Percentiles rank a stretch among this genome's conserved stretches.
These are phyloP conservation scores for Amazona ochrocephala DNA, from an alignment of 2,797 vertebrate genomes.

Conservation along the genomic window DNA sequence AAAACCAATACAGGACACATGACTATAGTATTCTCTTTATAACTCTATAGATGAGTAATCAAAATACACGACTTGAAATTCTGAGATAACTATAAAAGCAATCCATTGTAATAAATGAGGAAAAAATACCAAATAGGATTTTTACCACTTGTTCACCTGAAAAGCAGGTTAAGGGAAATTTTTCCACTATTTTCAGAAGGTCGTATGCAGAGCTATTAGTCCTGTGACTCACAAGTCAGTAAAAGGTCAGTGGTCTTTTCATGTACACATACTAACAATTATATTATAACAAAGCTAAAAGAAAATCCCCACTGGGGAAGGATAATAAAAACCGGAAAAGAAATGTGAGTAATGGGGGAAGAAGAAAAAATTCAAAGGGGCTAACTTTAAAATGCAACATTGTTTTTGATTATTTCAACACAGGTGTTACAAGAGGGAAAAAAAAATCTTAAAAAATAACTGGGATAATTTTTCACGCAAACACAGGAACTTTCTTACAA, in stretches of 20 bases:
- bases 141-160: conserved; percentile 19
- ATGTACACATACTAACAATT: background rate
- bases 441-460: background rate
- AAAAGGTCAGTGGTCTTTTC: conserved; percentile 49
- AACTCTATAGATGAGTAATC: background rate
- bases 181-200: conserved; percentile 29
- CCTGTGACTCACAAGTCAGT: conserved; percentile 56
- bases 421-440: conserved; percentile 17
- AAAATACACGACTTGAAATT: background rate
- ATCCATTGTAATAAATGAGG: background rate
- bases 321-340: conserved; percentile 63
- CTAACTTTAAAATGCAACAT: conserved; percentile 37
- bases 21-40: background rate
- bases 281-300: conserved; percentile 52
- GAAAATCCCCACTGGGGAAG: conserved; percentile 40
- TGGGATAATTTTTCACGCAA: background rate
- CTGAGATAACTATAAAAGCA: background rate
- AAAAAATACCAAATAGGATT: background rate
- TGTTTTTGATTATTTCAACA: conserved; percentile 30
- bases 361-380: conserved; percentile 28
- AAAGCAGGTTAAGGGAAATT: background rate
- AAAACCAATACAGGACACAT: background rate
- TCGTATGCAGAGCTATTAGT: conserved; percentile 9
- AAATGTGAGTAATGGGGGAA: conserved; percentile 46
- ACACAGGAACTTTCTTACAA: conserved; percentile 18